Conservation (phyloP, 2,888 invertebrate species). For the Eilema sororculum region DNA sequence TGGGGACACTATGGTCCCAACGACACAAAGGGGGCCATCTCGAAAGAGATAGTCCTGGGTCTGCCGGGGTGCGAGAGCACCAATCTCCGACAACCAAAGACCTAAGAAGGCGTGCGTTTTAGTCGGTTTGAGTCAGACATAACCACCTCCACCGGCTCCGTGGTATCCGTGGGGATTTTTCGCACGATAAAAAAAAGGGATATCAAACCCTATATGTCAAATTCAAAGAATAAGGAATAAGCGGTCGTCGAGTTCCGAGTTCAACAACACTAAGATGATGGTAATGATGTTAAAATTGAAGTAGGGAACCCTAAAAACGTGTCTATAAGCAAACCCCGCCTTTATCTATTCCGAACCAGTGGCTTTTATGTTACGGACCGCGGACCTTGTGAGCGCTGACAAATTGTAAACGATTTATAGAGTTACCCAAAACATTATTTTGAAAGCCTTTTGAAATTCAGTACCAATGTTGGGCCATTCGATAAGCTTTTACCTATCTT, state of each 20-base stretch:
- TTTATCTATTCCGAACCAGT: constrained; percentile 46
- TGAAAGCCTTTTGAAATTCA: constrained; percentile 12
- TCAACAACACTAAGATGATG: background rate
- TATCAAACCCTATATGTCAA: background rate
- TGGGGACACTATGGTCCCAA: too few relatives aligned
- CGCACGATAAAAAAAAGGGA: too few relatives aligned
- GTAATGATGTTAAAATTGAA: background rate
- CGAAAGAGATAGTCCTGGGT: too few relatives aligned
- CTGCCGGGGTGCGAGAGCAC: too few relatives aligned
- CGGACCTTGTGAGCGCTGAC: constrained; percentile 22
- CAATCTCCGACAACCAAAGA: too few relatives aligned
- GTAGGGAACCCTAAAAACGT: constrained; percentile 8
- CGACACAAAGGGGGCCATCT: too few relatives aligned
- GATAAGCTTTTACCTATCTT: background rate
- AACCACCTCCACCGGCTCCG: too few relatives aligned
- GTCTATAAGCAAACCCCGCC: constrained; percentile 19
- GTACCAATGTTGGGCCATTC: background rate
- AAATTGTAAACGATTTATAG: constrained; percentile 31
- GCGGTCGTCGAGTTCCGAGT: background rate
- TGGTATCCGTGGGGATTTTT: too few relatives aligned
- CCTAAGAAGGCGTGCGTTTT: too few relatives aligned
- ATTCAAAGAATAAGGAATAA: too few relatives aligned
- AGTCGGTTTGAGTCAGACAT: too few relatives aligned
- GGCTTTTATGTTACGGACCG: constrained; percentile 29
- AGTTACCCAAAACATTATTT: constrained; percentile 13